Evolutionary conservation across 1,140 invertebrate genomes (phyloP).

Genomic region (Lordiphosa clarofinis): DNA sequence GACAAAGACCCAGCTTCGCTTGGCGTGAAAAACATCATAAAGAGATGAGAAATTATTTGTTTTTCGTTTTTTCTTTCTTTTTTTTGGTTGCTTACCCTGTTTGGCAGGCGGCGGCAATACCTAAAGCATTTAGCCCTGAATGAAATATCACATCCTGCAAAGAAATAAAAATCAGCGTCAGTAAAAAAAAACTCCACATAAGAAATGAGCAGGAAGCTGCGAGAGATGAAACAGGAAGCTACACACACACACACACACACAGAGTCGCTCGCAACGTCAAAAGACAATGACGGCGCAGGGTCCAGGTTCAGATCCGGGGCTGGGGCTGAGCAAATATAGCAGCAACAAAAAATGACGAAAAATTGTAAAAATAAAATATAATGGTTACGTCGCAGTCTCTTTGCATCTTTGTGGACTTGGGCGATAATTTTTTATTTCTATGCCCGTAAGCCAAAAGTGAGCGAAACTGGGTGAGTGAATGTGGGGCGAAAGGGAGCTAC

Average conservation of each 20-base stretch:
- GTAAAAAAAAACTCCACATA: slow-evolving; percentile 66
- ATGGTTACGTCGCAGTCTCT: slow-evolving; percentile 49
- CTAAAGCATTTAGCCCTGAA: slow-evolving; percentile 57
- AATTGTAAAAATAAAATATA: slow-evolving; percentile 70
- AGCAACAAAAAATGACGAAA: slow-evolving; percentile 55
- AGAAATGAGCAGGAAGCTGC: slow-evolving; percentile 57
- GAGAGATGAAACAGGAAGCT: slow-evolving; percentile 60
- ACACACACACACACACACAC: slow-evolving; percentile 25
- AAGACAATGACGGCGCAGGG: slow-evolving; percentile 63
- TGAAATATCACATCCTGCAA: slow-evolving; percentile 73
- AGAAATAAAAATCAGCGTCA: slow-evolving; percentile 73
- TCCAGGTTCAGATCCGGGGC: slow-evolving; percentile 7
- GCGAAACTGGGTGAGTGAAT: slow-evolving; percentile 25
- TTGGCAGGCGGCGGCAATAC: background rate
- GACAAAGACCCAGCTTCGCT: background rate
- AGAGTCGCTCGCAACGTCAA: slow-evolving; percentile 58
- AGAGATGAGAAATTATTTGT: slow-evolving; percentile 56
- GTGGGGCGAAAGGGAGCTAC: slow-evolving; percentile 1
- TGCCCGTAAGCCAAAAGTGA: slow-evolving; percentile 47
- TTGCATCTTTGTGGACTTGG: slow-evolving; percentile 45
- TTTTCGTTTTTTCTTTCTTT: background rate
- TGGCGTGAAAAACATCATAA: slow-evolving; percentile 50
- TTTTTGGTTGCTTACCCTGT: background rate
- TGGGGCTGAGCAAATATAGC: slow-evolving; percentile 33
- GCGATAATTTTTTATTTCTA: slow-evolving; percentile 75